Percentiles rank a stretch among this genome's conserved stretches.
Conservation (phyloP, 2,797 vertebrate species). For the Sus cebifrons region DNA sequence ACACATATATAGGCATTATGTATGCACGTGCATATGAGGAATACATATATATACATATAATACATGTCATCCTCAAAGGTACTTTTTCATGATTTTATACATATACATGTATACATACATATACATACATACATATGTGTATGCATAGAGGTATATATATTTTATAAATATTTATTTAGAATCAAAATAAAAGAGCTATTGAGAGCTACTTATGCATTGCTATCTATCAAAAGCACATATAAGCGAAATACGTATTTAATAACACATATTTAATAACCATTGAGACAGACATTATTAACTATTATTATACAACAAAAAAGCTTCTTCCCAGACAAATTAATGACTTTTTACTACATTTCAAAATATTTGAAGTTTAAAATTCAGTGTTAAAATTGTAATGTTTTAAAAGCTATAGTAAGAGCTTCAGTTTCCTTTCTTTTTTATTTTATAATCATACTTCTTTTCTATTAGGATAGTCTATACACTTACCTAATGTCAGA, state of each 20-base stretch:
- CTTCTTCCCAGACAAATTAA: neutral
- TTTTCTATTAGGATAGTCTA: neutral
- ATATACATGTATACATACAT: neutral
- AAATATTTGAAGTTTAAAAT: neutral
- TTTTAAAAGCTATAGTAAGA: neutral
- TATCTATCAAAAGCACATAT: neutral
- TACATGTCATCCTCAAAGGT: neutral
- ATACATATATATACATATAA: neutral
- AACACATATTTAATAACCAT: neutral
- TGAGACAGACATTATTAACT: neutral
- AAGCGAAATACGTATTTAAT: neutral
- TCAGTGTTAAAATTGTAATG: neutral
- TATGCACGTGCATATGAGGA: too few relatives aligned
- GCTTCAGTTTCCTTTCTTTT: neutral
- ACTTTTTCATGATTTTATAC: neutral
- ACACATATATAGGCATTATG: neutral
- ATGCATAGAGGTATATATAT: neutral
- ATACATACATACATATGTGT: neutral
- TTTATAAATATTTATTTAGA: neutral
- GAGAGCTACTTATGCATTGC: neutral
- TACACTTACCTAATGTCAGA: neutral
- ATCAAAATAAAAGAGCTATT: neutral
- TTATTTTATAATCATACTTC: neutral
- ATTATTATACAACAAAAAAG: neutral
- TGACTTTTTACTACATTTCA: neutral